These are phyloP conservation scores for Pao palembangensis DNA, from an alignment of 2,113 vertebrate species.

Conservation along the genomic window DNA sequence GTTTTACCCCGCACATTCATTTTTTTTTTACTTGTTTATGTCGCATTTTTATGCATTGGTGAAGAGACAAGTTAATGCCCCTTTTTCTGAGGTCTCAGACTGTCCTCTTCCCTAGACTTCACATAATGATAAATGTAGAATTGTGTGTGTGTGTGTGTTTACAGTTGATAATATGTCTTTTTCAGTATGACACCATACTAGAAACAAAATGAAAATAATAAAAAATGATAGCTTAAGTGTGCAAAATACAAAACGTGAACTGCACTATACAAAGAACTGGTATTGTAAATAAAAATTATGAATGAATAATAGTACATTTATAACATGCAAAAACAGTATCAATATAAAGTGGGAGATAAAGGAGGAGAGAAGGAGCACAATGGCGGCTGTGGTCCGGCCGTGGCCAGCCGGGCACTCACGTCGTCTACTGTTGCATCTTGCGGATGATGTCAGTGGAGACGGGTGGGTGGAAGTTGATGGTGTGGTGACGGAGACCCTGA, in stretches of 20 bases:
- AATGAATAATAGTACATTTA: slow-evolving; percentile 64
- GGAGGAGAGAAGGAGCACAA: slow-evolving; percentile 54
- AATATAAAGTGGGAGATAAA: slow-evolving; percentile 10
- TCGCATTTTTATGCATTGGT: slow-evolving; percentile 10
- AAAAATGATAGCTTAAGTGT: slow-evolving; percentile 83
- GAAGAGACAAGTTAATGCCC: not conserved
- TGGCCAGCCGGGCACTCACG: slow-evolving; percentile 79
- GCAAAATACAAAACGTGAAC: slow-evolving; percentile 96
- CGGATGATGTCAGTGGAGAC: slow-evolving; percentile 93
- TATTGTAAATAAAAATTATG: slow-evolving; percentile 84
- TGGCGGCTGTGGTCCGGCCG: slow-evolving; percentile 72
- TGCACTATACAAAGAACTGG: slow-evolving; percentile 81
- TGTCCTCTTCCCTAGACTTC: not conserved
- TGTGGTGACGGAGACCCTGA: slow-evolving; percentile 98
- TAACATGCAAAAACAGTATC: slow-evolving; percentile 84
- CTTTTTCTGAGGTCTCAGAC: slow-evolving; percentile 2
- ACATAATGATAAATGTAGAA: too few species aligned
- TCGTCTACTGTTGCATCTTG: slow-evolving; percentile 94
- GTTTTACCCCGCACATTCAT: slow-evolving; percentile 44
- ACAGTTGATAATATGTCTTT: too few species aligned
- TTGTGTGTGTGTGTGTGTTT: too few species aligned
- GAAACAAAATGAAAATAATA: slow-evolving; percentile 76
- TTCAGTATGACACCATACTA: too few species aligned
- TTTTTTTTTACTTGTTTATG: slow-evolving; percentile 12
- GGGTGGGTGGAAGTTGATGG: slow-evolving; percentile 96